Evolutionary conservation across 2,888 invertebrate genomes (phyloP), one percentile per base, ranked within the genome.

Genomic region (Aradus depressus): DNA sequence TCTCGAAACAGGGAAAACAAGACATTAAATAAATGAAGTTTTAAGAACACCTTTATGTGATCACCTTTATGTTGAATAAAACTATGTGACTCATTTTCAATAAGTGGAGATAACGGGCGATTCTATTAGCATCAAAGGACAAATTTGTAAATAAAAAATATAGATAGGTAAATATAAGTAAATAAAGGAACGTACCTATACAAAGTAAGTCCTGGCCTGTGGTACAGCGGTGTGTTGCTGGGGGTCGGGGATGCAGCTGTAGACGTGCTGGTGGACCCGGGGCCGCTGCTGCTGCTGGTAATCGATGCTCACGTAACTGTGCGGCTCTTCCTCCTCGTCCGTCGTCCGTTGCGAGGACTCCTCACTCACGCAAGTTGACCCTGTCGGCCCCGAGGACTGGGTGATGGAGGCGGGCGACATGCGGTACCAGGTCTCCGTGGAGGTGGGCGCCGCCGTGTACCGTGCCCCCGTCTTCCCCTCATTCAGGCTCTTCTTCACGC

Each of bases 401-500:
- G 59, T 58, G 32, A 59, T 47, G 26, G 58, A 58, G 31, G 60
- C 66, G 53, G 70, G 70, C 25, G 67, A 68, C 57, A 69, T 68
- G 60, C 67, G 80, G 66, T 77, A 80, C 81, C 82, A 83, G 60
- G 76, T 55, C 28, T 63, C 64, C 41, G 77, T 75, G 51, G 79
- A 77, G 58, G 81, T 80, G 44, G 84, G 83, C 45, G 83, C 81
- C 35, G 83, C 79, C 39, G 82, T 81, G 65, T 84, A 84, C 61
- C 78, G 72, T 49, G 78, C 72, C 63, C 72, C 72, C 63, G 73
- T 74, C 67, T 73, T 74, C 58, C 74, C 72, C 69, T 59, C 58
- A 45, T 60, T 59, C 42, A 42, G 56, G 35, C 54, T 48, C 28
- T 53, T 53, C 34, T 51, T 50, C 31, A 25, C 43, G 42, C 50